Percentiles rank a stretch among this genome's conserved stretches.
Evolutionary conservation across 2,113 vertebrate genomes (phyloP).

Genomic region (Delphinapterus leucas): DNA sequence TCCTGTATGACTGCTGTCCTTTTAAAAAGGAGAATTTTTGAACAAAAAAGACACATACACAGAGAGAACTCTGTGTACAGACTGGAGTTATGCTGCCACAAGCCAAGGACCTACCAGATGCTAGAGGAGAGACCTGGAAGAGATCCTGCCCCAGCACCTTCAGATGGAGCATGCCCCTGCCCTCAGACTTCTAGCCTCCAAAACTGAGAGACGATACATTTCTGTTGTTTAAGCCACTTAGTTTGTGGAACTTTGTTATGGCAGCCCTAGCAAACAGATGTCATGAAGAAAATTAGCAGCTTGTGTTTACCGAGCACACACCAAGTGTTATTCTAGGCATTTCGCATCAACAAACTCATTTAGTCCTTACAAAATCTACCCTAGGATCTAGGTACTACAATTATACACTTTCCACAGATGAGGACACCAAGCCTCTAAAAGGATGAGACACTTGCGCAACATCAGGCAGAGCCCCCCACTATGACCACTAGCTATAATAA

Average conservation of each 20-base stretch:
- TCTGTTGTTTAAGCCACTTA: neutral
- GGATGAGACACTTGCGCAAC: neutral
- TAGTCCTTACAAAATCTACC: neutral
- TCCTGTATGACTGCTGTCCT: neutral
- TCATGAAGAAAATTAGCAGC: conserved; percentile 9
- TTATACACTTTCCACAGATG: neutral
- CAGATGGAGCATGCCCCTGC: neutral
- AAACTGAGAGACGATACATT: neutral
- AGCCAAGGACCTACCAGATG: neutral
- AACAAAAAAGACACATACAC: neutral
- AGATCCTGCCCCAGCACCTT: neutral
- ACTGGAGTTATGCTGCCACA: neutral
- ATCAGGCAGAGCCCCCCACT: neutral
- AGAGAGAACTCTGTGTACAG: neutral
- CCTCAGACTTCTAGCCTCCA: neutral
- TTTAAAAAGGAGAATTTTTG: neutral
- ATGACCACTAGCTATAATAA: neutral
- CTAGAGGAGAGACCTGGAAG: neutral
- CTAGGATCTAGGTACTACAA: neutral
- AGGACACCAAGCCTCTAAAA: neutral
- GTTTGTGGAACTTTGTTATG: neutral
- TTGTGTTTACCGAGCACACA: neutral
- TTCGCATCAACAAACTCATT: neutral
- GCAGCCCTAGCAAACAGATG: neutral
- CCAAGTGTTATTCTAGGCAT: neutral